These are phyloP conservation scores for Asarcornis scutulata DNA, from an alignment of 2,113 vertebrate genomes.

Conservation along the genomic window DNA sequence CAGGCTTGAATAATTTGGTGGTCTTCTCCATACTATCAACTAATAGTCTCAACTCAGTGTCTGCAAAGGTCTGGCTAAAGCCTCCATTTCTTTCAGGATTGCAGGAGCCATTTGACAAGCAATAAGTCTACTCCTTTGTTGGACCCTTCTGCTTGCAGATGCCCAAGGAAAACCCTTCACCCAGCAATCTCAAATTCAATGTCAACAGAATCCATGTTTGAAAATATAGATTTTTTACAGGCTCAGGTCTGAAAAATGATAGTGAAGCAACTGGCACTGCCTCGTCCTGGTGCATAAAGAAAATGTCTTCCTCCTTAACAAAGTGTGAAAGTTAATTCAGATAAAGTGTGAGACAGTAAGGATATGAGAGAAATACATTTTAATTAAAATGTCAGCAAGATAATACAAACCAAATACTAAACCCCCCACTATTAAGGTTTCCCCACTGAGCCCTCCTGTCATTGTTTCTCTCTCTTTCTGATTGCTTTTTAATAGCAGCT, in stretches of 20 bases:
- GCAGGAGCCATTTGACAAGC: neutral
- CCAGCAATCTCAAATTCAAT: neutral
- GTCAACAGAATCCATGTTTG: neutral
- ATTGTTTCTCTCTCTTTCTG: neutral
- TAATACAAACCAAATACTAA: neutral
- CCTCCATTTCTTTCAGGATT: neutral
- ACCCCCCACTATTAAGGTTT: neutral
- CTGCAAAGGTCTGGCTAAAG: neutral
- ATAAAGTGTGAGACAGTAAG: constrained; percentile 55
- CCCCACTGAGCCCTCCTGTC: neutral
- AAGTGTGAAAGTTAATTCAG: constrained; percentile 66
- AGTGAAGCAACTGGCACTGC: neutral
- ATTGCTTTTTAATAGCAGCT: constrained; percentile 41
- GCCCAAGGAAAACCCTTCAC: neutral
- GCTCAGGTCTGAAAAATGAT: neutral
- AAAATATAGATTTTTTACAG: neutral
- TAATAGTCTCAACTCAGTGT: neutral
- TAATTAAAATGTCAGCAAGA: constrained; percentile 69
- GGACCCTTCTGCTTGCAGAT: neutral
- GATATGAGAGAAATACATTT: constrained; percentile 31
- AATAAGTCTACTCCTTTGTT: neutral
- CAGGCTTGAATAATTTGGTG: neutral
- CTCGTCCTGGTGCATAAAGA: neutral
- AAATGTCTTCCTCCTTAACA: constrained; percentile 3
- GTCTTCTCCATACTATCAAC: neutral